Conservation (phyloP, 2,113 vertebrate genomes). For the Macroglossus sobrinus region DNA sequence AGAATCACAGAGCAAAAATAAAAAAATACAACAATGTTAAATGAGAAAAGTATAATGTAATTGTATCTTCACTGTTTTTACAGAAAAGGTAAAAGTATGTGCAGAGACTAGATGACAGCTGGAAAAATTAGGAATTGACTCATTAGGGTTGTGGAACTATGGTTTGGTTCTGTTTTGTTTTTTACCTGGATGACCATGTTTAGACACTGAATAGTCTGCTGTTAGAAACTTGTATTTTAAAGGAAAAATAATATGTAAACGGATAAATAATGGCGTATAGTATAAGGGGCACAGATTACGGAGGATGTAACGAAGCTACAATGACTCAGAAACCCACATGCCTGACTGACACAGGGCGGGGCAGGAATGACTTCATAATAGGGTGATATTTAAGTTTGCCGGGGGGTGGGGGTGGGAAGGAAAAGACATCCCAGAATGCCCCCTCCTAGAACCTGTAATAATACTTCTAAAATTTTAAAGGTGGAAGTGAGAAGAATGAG, state of each 20-base stretch:
- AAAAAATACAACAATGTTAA: background rate
- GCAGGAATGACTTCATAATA: background rate
- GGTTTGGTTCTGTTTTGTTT: background rate
- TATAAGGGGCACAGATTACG: background rate
- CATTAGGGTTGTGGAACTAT: background rate
- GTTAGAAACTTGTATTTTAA: background rate
- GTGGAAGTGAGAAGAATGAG: background rate
- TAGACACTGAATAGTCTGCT: background rate
- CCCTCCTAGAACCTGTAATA: background rate
- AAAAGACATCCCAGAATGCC: background rate
- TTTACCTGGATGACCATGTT: background rate
- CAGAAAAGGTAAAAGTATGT: background rate
- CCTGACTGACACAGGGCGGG: background rate
- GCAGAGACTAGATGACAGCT: background rate
- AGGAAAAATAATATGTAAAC: background rate
- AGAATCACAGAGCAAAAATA: background rate
- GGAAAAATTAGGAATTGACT: background rate
- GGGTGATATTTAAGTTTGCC: background rate
- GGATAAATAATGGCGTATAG: rapidly evolving
- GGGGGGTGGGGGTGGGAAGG: no score
- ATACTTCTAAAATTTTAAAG: background rate
- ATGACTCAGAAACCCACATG: background rate
- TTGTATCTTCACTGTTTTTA: background rate
- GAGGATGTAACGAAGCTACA: background rate
- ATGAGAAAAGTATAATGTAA: background rate